A percentile compares a stretch with the other conserved stretches of the same genome.
These are phyloP conservation scores for Linurgus olivaceus DNA, from an alignment of 2,797 vertebrate genomes.

Conservation along the genomic window DNA sequence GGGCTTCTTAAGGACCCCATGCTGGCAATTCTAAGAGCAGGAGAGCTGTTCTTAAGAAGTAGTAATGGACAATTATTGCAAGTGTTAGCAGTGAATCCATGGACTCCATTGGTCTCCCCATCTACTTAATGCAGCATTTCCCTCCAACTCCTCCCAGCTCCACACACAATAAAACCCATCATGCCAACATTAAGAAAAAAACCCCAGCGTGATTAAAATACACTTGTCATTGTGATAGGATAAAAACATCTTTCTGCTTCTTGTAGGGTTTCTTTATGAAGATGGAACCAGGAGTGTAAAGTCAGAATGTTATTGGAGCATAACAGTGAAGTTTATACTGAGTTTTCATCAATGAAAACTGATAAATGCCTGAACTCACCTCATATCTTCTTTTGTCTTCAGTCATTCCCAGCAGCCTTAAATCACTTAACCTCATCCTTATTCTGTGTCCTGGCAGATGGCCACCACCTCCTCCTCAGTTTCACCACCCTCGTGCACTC, in stretches of 20 bases:
- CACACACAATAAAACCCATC: not conserved
- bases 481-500: not conserved
- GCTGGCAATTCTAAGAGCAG: slow-evolving; percentile 54
- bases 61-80: slow-evolving; percentile 64
- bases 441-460: not conserved
- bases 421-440: not conserved
- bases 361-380: not conserved
- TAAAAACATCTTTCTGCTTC: not conserved
- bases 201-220: not conserved
- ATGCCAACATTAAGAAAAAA: not conserved
- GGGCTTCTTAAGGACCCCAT: slow-evolving; percentile 67
- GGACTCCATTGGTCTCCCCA: not conserved
- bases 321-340: not conserved
- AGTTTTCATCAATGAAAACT: not conserved
- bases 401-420: not conserved
- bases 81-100: not conserved
- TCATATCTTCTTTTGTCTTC: not conserved
- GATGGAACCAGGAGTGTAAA: not conserved
- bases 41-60: slow-evolving; percentile 60
- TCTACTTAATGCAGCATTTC: slow-evolving; percentile 21
- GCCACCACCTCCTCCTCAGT: not conserved
- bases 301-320: not conserved
- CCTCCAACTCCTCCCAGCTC: not conserved
- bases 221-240: not conserved
- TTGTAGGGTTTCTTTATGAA: not conserved